phyloP scores from a whole-genome alignment of 2,113 vertebrate genomes.

The Varanus salvator region DNA sequence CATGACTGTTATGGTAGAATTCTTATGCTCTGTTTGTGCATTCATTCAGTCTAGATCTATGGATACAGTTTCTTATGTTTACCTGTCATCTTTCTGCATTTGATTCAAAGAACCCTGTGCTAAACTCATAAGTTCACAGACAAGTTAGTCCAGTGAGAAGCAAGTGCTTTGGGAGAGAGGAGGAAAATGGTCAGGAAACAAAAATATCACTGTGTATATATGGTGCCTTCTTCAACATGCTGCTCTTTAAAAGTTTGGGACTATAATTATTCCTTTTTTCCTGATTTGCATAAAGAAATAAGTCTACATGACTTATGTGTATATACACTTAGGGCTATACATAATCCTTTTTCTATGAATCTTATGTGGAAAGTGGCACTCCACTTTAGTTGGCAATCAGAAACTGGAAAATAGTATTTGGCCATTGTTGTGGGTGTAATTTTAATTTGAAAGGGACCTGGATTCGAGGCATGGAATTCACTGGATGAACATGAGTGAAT shows the following conservation, averaged over 20 bases:
- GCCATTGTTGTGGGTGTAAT: background rate
- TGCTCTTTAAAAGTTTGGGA: no score
- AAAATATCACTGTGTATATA: background rate
- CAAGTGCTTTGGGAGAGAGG: background rate
- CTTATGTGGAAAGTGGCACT: background rate
- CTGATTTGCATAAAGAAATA: no score
- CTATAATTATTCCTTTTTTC: no score
- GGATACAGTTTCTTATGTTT: background rate
- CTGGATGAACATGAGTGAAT: background rate
- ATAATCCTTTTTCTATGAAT: background rate
- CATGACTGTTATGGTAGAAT: background rate
- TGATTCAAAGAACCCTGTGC: background rate
- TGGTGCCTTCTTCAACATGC: no score
- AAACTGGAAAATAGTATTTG: background rate
- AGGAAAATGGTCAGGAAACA: background rate
- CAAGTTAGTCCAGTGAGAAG: background rate
- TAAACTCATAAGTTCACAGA: background rate
- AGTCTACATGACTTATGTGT: no score
- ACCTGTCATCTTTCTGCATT: background rate
- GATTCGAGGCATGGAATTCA: background rate
- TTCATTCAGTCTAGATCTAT: background rate
- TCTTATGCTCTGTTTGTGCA: background rate
- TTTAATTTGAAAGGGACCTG: background rate
- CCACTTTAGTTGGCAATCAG: background rate
- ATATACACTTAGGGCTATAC: background rate